Evolutionary conservation across 2,797 vertebrate genomes (phyloP), one percentile per base, ranked within the genome.

Genomic region (Sebastiscus tertius): DNA sequence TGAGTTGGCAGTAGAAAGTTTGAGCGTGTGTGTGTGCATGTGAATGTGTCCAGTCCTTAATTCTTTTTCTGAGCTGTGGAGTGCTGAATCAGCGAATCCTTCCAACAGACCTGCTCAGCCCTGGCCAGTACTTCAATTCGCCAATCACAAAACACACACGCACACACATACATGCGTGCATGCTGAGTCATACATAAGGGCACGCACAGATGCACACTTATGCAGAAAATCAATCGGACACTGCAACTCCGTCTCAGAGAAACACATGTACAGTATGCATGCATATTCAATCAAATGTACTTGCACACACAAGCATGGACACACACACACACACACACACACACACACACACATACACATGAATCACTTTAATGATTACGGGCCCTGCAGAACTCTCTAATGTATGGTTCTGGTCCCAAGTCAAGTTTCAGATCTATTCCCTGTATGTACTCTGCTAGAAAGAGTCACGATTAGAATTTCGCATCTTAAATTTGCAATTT

Each of bases 41-140:
- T 65, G 78, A 36, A 46, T 63, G 79, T 82, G 88, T 90, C 87
- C 76, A 64, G 66, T 59, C 79, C 74, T 85, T 92, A 88, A 89
- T 88, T 88, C 78, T 79, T 75, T 81, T 62, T 84, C 55, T 85
- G 66, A 80, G 72, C 61, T 24, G 55, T 64, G 22, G 14, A 86
- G 24, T 88, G 90, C 90, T 91, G 87, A 91, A 73, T 93, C 90
- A 93, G 93, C 88, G 20, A 65, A 82, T 71, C 65, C 80, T 82
- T 64, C 42, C 42, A 88, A 88, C 87, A 84, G 86, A 90, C 85
- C 83, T 72, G 66, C 88, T 85, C 81, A 85, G 75, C 81, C 60
- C 78, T 83, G 86, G 84, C 82, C 78, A 78, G 75, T 72, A 69
- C 80, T 86, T 92, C 82, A 86, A 79, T 69, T 80, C 82, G 76